phyloP scores from a whole-genome alignment of 2,113 vertebrate genomes.

The Raja brachyura region DNA sequence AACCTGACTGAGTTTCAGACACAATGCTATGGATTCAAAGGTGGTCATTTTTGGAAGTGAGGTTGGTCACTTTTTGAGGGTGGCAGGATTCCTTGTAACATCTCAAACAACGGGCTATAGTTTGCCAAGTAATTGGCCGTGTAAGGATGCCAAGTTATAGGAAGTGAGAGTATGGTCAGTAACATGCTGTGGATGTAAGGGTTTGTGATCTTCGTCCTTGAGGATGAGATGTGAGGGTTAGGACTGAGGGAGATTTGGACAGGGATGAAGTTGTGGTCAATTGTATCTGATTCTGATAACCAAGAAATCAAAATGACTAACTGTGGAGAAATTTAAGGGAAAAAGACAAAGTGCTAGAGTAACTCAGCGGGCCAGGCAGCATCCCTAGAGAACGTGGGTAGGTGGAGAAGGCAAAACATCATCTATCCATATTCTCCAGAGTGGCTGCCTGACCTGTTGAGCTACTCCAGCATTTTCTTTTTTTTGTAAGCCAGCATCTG shows the following conservation, averaged over 20 bases:
- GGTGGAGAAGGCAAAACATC: too few species aligned
- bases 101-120: too few species aligned
- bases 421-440: too few species aligned
- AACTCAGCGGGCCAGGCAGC: too few species aligned
- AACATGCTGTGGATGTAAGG: background rate
- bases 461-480: too few species aligned
- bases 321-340: background rate
- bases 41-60: background rate
- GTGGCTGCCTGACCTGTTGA: too few species aligned
- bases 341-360: too few species aligned
- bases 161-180: background rate
- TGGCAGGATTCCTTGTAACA: background rate
- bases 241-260: background rate
- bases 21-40: too few species aligned
- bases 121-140: background rate
- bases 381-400: too few species aligned
- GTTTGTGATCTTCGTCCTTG: background rate
- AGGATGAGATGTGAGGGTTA: background rate
- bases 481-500: too few species aligned
- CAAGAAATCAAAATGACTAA: background rate
- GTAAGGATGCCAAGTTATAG: background rate
- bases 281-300: background rate
- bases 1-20: background rate
- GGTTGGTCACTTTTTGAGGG: background rate
- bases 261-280: background rate